Evolutionary conservation across 2,797 vertebrate species (phyloP).

Genomic region (Micromesistius poutassou): DNA sequence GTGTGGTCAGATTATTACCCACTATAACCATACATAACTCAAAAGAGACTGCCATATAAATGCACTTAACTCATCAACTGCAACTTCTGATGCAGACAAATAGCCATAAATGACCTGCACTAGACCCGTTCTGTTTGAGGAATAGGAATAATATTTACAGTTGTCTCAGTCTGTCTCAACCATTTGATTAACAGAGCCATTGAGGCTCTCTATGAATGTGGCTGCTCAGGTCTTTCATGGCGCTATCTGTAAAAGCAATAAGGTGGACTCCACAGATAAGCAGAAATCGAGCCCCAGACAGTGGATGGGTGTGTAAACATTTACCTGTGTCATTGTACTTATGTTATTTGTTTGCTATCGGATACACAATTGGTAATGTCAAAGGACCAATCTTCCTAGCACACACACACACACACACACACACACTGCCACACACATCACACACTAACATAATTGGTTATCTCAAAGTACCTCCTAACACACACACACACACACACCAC

Average conservation of each 20-base stretch:
- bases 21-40: slow-evolving; percentile 9
- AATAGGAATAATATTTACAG: not conserved
- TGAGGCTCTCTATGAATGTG: too few species aligned
- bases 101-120: not conserved
- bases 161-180: not conserved
- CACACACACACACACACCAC: not conserved
- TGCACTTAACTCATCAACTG: not conserved
- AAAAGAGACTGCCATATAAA: not conserved
- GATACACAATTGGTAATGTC: slow-evolving; percentile 12
- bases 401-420: not conserved
- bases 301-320: slow-evolving; percentile 37
- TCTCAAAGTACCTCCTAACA: not conserved
- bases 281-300: not conserved
- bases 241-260: not conserved
- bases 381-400: slow-evolving; percentile 22
- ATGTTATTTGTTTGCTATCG: slow-evolving; percentile 44
- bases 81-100: not conserved
- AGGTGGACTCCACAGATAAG: not conserved
- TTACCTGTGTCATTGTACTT: slow-evolving; percentile 16
- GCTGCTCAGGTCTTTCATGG: not conserved
- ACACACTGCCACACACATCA: not conserved
- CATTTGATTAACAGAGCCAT: not conserved
- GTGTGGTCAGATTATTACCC: slow-evolving; percentile 18
- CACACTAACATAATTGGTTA: too few species aligned
- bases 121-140: not conserved